Base-by-base conservation (phyloP, 2,888 invertebrate genomes). In the Torymus aiolomorphi region DNA sequence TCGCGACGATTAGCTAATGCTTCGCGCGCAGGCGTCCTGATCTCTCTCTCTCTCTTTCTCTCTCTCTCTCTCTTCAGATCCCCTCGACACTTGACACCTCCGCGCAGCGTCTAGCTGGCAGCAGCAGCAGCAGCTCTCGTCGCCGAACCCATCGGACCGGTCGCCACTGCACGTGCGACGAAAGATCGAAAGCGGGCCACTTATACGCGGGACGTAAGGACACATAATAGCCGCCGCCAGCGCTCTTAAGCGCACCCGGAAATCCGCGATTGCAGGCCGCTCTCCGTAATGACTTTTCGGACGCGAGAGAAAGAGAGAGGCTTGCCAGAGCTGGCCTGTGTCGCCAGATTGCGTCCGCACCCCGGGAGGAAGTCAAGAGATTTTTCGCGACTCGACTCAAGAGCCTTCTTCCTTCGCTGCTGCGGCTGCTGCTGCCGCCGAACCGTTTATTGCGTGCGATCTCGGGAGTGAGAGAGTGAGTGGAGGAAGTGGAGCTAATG, bases 331-430 rank as follows among this genome's bases (percentile, higher is more conserved):
- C 14, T 31, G 31, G 31, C 2, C 49, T 11, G 10, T 13, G 66
- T 62, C 62, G 52, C 78, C 74, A 79, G 80, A 80, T 80, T 80
- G 80, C 80, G 51, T 61, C 71, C 31, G 16, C 65, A 42, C 66
- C 70, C 61, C 13, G 54, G n/a, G 49, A 54, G 75, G 80, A 76
- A 80, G 77, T 72, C 73, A 18, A 78, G 81, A 67, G 78, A 70
- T 72, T 78, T 80, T 81, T 81, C 78, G 78, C 81, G 71, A 80
- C 62, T 71, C 75, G 65, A 14, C 63, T 77, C 70, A 52, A 81
- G 81, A 66, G 59, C 62, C 75, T 75, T 62, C 75, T 78, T 78
- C 72, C 74, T 77, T 12, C 63, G 24, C 18, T 31, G 5, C 31
- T 31, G 31, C 20, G 18, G 42, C 12, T 12, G 62, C n/a, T 59